These are phyloP conservation scores for Girardinus metallicus DNA, from an alignment of 2,797 vertebrate species.

Conservation along the genomic window DNA sequence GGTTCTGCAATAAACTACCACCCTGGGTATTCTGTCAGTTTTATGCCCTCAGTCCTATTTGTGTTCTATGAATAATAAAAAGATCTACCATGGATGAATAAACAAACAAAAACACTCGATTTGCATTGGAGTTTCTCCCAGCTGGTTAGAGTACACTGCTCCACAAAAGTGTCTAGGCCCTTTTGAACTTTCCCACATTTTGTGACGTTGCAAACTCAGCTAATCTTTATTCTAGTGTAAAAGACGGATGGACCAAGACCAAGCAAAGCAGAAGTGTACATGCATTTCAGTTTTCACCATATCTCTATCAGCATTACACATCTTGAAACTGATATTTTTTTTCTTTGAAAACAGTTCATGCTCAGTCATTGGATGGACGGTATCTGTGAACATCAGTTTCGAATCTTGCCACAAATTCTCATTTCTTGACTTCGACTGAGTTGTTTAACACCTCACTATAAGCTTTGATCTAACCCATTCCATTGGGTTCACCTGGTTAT, in stretches of 20 bases:
- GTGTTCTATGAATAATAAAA: constrained; percentile 44
- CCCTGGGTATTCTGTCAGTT: constrained; percentile 41
- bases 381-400: neutral
- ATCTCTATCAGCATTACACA: neutral
- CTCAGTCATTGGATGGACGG: neutral
- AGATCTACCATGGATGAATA: constrained; percentile 42
- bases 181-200: neutral
- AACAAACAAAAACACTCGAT: constrained; percentile 42
- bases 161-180: neutral
- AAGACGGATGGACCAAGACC: neutral
- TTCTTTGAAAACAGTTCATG: neutral
- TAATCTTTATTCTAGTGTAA: neutral
- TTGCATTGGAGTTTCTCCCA: constrained; percentile 25
- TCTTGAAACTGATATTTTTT: neutral
- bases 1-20: constrained; percentile 59
- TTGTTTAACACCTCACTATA: neutral
- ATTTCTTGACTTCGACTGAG: neutral
- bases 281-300: neutral
- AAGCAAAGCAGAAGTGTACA: neutral
- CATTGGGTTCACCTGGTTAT: neutral
- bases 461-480: neutral
- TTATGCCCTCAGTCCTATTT: constrained; percentile 39
- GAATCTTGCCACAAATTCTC: neutral
- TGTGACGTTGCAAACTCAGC: neutral
- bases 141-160: constrained; percentile 18